These are phyloP conservation scores for Lathamus discolor DNA, from an alignment of 2,113 vertebrate genomes.

Conservation along the genomic window DNA sequence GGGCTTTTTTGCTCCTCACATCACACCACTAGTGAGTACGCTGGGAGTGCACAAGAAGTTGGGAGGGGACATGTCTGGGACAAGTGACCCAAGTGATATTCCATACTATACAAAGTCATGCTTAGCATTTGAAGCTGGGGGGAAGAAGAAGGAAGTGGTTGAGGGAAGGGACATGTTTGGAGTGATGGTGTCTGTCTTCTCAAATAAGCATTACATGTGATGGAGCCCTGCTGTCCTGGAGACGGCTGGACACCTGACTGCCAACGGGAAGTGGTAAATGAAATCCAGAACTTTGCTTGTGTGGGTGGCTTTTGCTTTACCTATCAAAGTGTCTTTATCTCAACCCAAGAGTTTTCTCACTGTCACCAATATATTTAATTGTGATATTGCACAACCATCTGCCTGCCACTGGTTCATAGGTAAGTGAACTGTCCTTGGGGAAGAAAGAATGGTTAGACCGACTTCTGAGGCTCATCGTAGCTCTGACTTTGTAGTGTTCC, in stretches of 20 bases:
- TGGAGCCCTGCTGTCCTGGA: neutral
- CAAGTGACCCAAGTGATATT: neutral
- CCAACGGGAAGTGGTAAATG: neutral
- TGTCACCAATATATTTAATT: neutral
- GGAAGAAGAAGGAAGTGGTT: neutral
- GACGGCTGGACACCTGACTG: neutral
- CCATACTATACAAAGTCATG: too few relatives aligned
- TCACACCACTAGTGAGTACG: accelerated
- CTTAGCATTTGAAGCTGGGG: neutral
- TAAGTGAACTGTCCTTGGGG: neutral
- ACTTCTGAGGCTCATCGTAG: neutral
- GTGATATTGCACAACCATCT: neutral
- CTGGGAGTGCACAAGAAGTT: too few relatives aligned
- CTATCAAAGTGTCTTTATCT: neutral
- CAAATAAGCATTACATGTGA: neutral
- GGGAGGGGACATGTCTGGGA: neutral
- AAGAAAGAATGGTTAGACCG: neutral
- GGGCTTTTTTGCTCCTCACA: neutral
- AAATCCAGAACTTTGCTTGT: neutral
- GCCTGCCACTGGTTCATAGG: neutral
- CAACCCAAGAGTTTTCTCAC: neutral
- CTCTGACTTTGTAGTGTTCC: neutral
- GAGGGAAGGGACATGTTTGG: neutral
- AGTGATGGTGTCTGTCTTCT: neutral
- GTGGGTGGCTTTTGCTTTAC: neutral